These are phyloP conservation scores for Pantherophis alleghaniensis DNA, from an alignment of 2,797 vertebrate genomes.

Conservation along the genomic window DNA sequence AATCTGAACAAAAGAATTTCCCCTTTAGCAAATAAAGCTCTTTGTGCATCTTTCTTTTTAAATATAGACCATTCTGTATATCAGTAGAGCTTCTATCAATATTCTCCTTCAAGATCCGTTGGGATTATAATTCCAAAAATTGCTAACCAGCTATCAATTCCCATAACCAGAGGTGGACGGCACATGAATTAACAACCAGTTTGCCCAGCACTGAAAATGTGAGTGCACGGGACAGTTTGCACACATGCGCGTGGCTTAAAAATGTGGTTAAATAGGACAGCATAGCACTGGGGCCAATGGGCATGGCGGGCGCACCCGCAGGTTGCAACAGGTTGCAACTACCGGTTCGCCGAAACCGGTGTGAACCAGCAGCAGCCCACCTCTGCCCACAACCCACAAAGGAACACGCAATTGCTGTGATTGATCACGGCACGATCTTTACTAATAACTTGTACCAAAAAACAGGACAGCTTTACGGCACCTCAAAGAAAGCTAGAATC, in stretches of 20 bases:
- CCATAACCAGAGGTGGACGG: no score
- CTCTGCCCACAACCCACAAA: background rate
- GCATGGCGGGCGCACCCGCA: no score
- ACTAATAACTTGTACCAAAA: background rate
- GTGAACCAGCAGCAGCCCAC: no score
- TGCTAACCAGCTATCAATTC: background rate
- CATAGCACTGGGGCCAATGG: no score
- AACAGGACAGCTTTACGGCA: background rate
- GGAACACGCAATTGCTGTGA: background rate
- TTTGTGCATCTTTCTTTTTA: background rate
- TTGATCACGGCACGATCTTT: no score
- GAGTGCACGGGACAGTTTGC: no score
- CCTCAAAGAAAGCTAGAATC: no score
- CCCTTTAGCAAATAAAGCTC: background rate
- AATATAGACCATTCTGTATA: background rate
- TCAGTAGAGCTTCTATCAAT: background rate
- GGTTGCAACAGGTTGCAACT: no score
- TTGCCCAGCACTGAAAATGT: no score
- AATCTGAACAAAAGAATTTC: background rate
- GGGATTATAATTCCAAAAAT: background rate
- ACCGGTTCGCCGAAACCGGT: no score
- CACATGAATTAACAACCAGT: no score
- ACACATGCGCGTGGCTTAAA: accelerated
- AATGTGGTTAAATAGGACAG: no score
- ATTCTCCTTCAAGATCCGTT: background rate